Percentiles rank a stretch among this genome's conserved stretches.
These are phyloP conservation scores for Cinclus cinclus DNA, from an alignment of 2,113 vertebrate species.

Conservation along the genomic window DNA sequence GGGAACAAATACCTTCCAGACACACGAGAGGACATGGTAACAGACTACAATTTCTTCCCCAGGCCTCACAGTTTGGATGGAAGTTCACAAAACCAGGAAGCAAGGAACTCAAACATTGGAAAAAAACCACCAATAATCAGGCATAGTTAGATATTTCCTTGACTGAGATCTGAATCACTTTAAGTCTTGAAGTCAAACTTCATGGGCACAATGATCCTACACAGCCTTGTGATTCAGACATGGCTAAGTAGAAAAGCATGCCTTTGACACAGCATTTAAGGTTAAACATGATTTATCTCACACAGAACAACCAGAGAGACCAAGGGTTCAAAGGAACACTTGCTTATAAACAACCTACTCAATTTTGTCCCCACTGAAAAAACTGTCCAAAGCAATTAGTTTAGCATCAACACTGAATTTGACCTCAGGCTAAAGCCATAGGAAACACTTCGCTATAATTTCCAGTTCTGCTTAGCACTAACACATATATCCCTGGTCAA, in stretches of 20 bases:
- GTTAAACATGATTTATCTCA: conserved; percentile 29
- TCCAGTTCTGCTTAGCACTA: neutral
- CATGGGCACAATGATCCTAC: neutral
- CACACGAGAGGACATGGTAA: neutral
- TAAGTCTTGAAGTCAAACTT: neutral
- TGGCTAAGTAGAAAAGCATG: conserved; percentile 17
- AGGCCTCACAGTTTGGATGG: neutral
- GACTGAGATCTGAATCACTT: neutral
- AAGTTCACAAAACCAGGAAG: neutral
- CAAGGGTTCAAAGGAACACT: conserved; percentile 28
- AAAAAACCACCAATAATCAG: neutral
- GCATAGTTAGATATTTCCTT: neutral
- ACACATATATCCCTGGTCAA: neutral
- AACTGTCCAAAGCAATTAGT: conserved; percentile 46
- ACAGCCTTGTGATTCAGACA: neutral
- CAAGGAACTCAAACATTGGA: neutral
- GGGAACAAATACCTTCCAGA: neutral
- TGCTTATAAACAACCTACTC: conserved; percentile 44
- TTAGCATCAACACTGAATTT: neutral
- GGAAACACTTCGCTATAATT: neutral
- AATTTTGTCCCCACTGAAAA: conserved; percentile 42
- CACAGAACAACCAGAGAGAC: neutral
- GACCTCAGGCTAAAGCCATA: conserved; percentile 25
- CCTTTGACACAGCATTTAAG: neutral
- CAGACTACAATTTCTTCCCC: neutral